Evolutionary conservation across 2,113 vertebrate genomes (phyloP).

Genomic region (Nannospalax galili): DNA sequence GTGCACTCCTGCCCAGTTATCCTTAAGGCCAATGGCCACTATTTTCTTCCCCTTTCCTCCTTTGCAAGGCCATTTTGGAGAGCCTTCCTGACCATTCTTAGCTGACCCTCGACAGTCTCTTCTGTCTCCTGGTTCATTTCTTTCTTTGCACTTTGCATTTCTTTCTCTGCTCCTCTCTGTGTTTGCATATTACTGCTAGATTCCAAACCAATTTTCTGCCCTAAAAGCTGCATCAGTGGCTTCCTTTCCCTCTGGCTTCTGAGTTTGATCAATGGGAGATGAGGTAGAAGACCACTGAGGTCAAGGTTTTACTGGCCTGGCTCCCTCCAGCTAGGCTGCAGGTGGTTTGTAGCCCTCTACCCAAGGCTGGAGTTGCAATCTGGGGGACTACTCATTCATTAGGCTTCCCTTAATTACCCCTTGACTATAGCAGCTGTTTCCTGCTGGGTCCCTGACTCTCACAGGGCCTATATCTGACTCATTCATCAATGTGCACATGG

Average conservation of each 20-base stretch:
- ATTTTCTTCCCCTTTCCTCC: neutral
- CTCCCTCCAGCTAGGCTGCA: neutral
- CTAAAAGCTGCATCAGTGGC: neutral
- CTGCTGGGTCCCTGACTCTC: slow-evolving; percentile 2
- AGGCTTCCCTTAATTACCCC: slow-evolving; percentile 42
- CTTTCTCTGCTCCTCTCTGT: neutral
- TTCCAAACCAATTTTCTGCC: neutral
- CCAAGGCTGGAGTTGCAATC: neutral
- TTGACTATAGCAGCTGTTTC: slow-evolving; percentile 46
- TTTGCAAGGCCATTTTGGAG: neutral
- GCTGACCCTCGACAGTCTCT: neutral
- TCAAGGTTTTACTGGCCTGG: neutral
- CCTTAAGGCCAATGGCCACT: neutral
- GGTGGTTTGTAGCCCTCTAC: neutral
- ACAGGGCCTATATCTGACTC: neutral
- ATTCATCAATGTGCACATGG: neutral
- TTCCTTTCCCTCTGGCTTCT: neutral
- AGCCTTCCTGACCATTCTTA: neutral
- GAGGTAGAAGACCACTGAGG: neutral
- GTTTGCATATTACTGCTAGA: neutral
- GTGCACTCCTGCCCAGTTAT: neutral
- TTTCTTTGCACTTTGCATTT: neutral
- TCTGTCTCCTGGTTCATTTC: neutral
- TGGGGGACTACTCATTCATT: neutral
- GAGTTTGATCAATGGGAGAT: neutral